Conservation (phyloP, 1,140 invertebrate species). For the Drosophila melanogaster region DNA sequence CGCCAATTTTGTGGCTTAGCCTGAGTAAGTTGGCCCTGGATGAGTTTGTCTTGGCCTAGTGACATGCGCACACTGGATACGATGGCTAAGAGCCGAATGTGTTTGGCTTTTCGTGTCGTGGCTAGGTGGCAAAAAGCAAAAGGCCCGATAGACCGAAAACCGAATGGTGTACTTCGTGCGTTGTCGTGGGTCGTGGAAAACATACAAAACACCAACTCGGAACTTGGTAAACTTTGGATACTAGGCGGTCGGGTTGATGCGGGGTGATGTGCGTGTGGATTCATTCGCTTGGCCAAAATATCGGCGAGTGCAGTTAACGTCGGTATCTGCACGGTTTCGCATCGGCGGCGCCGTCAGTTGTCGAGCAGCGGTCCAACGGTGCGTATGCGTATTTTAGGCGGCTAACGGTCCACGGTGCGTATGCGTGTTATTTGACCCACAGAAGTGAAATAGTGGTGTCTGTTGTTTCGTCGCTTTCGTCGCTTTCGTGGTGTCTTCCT, state of each 20-base stretch:
- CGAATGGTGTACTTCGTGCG: constrained; percentile 24
- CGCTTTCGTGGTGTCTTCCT: constrained; percentile 23
- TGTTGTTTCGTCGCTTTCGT: not conserved
- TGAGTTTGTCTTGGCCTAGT: constrained; percentile 9
- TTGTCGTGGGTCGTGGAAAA: constrained; percentile 34
- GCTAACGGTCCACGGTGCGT: constrained; percentile 22
- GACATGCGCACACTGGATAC: constrained; percentile 43
- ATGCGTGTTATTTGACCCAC: constrained; percentile 58
- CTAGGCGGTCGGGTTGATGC: not conserved
- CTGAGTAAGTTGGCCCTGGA: constrained; percentile 4
- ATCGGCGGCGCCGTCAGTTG: constrained; percentile 45
- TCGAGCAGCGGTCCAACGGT: constrained; percentile 29
- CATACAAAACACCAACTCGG: constrained; percentile 8
- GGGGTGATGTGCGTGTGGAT: constrained; percentile 6
- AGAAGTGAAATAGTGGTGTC: constrained; percentile 26
- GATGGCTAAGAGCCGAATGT: not conserved
- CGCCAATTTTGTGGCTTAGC: constrained; percentile 78
- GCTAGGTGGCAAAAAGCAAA: too few species aligned
- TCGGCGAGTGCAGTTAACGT: constrained; percentile 70
- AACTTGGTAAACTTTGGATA: not conserved
- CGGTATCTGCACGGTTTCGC: constrained; percentile 68
- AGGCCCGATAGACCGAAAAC: too few species aligned
- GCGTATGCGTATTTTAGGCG: constrained; percentile 20
- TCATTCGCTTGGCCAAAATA: constrained; percentile 61
- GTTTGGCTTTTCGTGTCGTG: too few species aligned